phyloP scores from a whole-genome alignment of 2,113 vertebrate species.

The Takifugu bimaculatus region DNA sequence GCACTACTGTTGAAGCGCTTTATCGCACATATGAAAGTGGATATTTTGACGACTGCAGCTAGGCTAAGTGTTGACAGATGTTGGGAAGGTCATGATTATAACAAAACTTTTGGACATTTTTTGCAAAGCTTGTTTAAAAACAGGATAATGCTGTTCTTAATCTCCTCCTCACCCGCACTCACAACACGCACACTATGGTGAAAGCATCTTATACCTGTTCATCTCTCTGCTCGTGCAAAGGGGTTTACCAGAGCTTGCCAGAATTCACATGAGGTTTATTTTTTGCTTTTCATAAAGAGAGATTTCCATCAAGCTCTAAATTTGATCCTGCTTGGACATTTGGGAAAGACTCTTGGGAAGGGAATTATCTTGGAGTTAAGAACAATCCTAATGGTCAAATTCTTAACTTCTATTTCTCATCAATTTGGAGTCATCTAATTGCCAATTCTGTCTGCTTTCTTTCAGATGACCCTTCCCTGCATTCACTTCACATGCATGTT shows the following conservation, averaged over 20 bases:
- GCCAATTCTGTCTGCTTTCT: slow-evolving; percentile 39
- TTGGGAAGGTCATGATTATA: slow-evolving; percentile 7
- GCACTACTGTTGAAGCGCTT: too few relatives aligned
- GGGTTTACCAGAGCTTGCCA: slow-evolving; percentile 33
- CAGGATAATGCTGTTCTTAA: slow-evolving; percentile 22
- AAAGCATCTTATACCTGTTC: not conserved
- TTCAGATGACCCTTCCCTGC: slow-evolving; percentile 68
- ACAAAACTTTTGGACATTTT: slow-evolving; percentile 16
- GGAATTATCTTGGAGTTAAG: slow-evolving; percentile 1
- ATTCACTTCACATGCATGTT: slow-evolving; percentile 78
- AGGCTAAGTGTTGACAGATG: too few relatives aligned
- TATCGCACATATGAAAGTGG: too few relatives aligned
- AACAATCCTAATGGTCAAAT: not conserved
- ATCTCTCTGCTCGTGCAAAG: slow-evolving; percentile 3
- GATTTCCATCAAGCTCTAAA: slow-evolving; percentile 13
- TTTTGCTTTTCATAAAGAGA: slow-evolving; percentile 32
- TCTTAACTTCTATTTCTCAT: slow-evolving; percentile 9
- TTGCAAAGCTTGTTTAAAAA: not conserved
- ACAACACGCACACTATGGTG: not conserved
- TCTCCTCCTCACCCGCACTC: not conserved
- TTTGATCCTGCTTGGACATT: too few relatives aligned
- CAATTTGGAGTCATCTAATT: slow-evolving; percentile 21
- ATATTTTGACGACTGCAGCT: too few relatives aligned
- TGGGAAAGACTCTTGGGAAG: slow-evolving; percentile 24
- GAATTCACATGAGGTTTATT: slow-evolving; percentile 16